Evolutionary conservation across 2,113 vertebrate species (phyloP), one percentile per base, ranked within the genome.

Genomic region (Forbesichthys papilliferus): DNA sequence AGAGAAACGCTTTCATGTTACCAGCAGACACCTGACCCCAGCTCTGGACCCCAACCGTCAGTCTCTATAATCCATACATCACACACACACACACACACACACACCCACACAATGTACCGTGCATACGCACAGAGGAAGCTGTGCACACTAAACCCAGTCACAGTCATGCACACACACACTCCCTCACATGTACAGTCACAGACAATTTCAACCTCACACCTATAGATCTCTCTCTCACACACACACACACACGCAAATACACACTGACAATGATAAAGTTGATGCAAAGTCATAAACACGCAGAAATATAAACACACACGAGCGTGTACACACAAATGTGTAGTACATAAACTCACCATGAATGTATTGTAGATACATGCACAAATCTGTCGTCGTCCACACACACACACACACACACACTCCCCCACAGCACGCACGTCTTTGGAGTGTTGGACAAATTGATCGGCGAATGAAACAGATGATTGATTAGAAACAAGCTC

Each of bases 1-100:
- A 63, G 66, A 9, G 77, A 85, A 81, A 81, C 65, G 67, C 88
- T 92, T 92, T 92, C 90, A 91, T 91, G 87, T 82, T 87, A 86
- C 78, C 90, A 87, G 86, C 88, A 86, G 91, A 67, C 84, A 81
- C 73, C 90, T 88, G 85, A 91, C 88, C 89, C 75, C 74, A 79
- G 77, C 79, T 61, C 74, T 78, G 87, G 81, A 85, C 89, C 83
- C 76, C 84, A 79, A 75, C 82, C 80, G 86, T 80, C 79, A 68
- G 73, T 72, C 74, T 85, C 79, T 65, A 79, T 84, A 84, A 90
- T 88, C 83, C 79, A 89, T 88, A 90, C 80, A 87, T 88, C 77
- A 72, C 71, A 77, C 68, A 48, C 61, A 42, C 51, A 55, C 52
- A 18, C 33, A 70, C 68, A 58, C 57, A 71, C 68, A 79, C 0